Evolutionary conservation across 2,888 invertebrate species (phyloP), one percentile per base, ranked within the genome.

Genomic region (Lomographa bimaculata): DNA sequence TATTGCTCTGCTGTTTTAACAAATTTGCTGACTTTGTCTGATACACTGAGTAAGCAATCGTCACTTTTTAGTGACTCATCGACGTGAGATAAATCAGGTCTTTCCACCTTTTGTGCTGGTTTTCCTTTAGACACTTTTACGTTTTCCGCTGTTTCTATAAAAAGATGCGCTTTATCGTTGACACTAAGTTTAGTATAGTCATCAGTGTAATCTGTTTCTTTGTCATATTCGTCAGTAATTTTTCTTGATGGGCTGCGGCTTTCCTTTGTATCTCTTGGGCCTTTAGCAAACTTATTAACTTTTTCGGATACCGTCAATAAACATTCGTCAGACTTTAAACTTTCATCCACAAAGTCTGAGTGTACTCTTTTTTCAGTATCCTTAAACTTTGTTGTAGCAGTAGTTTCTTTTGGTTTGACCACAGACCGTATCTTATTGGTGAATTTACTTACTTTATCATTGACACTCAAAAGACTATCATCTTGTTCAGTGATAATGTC

Each of bases 251-350:
- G 80, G 34, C 78, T 85, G 33, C 55, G 74, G 7, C 50, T 72
- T 30, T 81, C 80, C 60, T 84, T 90, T 14, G 71, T 76, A 45
- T 84, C 60, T 16, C 48, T 60, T 6, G 77, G 68, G 1, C 76
- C 79, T 54, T 80, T 92, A n/a, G 91, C 91, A 64, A 93, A 94
- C 57, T 92, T 93, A 16, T 89, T 90, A 0, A 94, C 93, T 70
- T 94, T 94, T 63, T 93, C 92, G 20, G 93, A 92, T 4, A 94
- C 93, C 29, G 92, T 92, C 11, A 94, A 54, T 7, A 93, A 72
- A 54, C 92, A 93, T 54, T 93, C 92, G 54, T 93, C 93, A 14
- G 89, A 78, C 65, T 80, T 81, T 19, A 91, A 64, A 44, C 80
- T 79, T 11, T 89, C 80, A 39, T 92, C 83, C 18, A 86, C 82